Evolutionary conservation across 1,140 invertebrate species (phyloP), one percentile per base, ranked within the genome.

Genomic region (Anastrepha obliqua): DNA sequence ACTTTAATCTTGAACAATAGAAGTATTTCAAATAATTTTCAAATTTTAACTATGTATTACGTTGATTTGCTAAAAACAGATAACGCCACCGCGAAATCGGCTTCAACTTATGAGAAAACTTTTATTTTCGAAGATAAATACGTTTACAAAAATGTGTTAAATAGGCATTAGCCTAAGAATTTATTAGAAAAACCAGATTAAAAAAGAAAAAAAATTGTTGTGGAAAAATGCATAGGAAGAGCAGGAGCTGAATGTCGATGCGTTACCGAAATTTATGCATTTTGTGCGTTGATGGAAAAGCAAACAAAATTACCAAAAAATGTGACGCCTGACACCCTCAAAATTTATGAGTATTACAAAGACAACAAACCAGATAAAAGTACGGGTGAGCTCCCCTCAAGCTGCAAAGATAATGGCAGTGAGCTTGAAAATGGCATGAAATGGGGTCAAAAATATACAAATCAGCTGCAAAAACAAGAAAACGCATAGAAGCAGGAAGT

Each of bases 401-500:
- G 6, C 51, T 55, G 17, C 47, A 5, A 44, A 51, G 2, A 44
- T 81, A 29, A 58, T 81, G 74, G 47, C 17, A 29, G 44, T 81
- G n/a, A 55, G 74, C 74, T 55, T 81, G 51, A 55, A 81, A 55
- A 55, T 81, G 74, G 44, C 74, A 17, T 81, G 74, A 55, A 81
- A 81, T 55, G 17, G 47, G 74, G 74, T 81, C 74, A 81, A 51
- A 81, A 55, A 58, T 81, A 81, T 81, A 81, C 74, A 81, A 81
- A 81, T 81, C 47, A 81, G 74, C 74, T 81, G 74, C 74, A 81
- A 81, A 81, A 81, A 81, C 74, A 81, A 51, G 55, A 29, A 8
- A 5, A 81, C 17, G 44, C 0, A 55, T 55, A 51, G n/a, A 3
- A 20, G 39, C 70, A 81, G 74, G 74, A 81, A 55, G 74, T 42